These are phyloP conservation scores for Chrysolina haemoptera DNA, from an alignment of 2,888 invertebrate species.

Conservation along the genomic window DNA sequence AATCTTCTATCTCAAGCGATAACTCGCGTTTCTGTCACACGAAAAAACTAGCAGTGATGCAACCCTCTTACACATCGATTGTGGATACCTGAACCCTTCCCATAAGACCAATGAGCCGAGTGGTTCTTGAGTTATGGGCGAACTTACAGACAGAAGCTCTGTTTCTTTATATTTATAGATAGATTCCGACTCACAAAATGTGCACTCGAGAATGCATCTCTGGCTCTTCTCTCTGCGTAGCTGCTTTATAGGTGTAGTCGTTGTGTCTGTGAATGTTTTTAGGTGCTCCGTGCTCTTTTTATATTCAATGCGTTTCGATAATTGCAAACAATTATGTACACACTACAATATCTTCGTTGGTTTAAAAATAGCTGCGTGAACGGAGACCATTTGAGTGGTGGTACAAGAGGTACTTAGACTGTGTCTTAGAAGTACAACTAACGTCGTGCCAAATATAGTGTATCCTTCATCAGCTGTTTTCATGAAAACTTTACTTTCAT, in stretches of 20 bases:
- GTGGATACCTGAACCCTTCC: slow-evolving; percentile 4
- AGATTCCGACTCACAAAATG: slow-evolving; percentile 17
- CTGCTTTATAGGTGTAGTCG: slow-evolving; percentile 12
- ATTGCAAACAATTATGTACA: slow-evolving; percentile 6
- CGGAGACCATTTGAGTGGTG: neutral
- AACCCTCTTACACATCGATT: neutral
- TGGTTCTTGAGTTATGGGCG: slow-evolving; percentile 17
- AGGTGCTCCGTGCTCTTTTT: slow-evolving; percentile 9
- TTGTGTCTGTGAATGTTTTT: slow-evolving; percentile 17
- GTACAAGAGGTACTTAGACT: neutral
- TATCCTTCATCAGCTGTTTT: too few species aligned
- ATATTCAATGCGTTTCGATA: slow-evolving; percentile 19
- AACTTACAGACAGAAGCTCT: slow-evolving; percentile 14
- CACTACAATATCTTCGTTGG: neutral
- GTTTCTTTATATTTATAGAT: slow-evolving; percentile 18
- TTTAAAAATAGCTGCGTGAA: neutral
- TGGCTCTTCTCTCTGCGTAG: neutral
- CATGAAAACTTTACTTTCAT: too few species aligned
- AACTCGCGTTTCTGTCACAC: neutral
- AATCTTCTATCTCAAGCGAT: neutral
- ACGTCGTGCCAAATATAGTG: too few species aligned
- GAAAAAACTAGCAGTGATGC: too few species aligned
- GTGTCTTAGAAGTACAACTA: neutral
- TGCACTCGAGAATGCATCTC: slow-evolving; percentile 20
- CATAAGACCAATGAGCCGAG: slow-evolving; percentile 16